A percentile compares a stretch with the other conserved stretches of the same genome.
Conservation (phyloP, 2,113 vertebrate genomes). For the Morone saxatilis region DNA sequence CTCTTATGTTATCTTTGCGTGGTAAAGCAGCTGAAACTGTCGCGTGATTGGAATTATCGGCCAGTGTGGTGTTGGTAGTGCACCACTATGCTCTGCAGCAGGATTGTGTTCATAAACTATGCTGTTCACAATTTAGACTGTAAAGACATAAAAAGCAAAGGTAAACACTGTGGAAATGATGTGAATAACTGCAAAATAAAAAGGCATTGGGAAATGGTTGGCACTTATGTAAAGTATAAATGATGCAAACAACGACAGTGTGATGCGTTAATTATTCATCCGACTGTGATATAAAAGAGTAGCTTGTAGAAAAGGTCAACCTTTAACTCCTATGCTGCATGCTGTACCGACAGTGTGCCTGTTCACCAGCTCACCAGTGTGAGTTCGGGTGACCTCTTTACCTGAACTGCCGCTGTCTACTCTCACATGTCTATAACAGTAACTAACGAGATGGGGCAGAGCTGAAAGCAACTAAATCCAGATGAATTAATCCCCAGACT, state of each 20-base stretch:
- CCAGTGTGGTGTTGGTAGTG: not conserved
- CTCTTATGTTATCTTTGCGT: not conserved
- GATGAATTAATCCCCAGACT: slow-evolving; percentile 27
- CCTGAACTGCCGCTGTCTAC: slow-evolving; percentile 4
- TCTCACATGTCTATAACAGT: slow-evolving; percentile 21
- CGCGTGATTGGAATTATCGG: not conserved
- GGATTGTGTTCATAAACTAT: not conserved
- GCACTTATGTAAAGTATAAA: slow-evolving; percentile 12
- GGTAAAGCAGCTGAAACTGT: not conserved
- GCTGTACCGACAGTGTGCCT: not conserved
- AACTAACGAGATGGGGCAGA: not conserved
- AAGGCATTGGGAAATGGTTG: not conserved
- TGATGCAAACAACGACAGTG: not conserved
- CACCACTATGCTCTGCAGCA: not conserved
- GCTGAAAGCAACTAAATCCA: slow-evolving; percentile 43
- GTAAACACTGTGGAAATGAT: not conserved
- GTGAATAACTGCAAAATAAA: not conserved
- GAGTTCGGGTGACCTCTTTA: slow-evolving; percentile 6
- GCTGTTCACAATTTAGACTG: not conserved
- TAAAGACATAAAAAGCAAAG: not conserved
- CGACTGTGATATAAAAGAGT: not conserved
- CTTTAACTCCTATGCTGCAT: not conserved
- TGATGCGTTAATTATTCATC: slow-evolving; percentile 27
- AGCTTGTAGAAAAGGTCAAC: not conserved
- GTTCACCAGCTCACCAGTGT: not conserved